Conservation (phyloP, 2,113 vertebrate species). For the Gymnocephalus cernua region DNA sequence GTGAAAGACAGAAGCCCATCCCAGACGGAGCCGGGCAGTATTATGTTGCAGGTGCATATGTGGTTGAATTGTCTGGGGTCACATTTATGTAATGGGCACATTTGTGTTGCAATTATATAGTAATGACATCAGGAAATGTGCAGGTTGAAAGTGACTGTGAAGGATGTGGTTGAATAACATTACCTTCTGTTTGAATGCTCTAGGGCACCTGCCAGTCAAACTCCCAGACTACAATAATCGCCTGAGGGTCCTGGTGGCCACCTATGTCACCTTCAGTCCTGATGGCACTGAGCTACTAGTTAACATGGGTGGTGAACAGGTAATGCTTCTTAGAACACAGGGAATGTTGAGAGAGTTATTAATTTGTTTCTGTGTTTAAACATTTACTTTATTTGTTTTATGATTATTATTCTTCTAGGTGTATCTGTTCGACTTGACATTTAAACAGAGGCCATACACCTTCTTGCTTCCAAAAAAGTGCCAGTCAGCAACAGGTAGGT, state of each 20-base stretch:
- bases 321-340: slow-evolving; percentile 58
- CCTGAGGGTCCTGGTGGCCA: slow-evolving; percentile 95
- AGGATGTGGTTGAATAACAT: slow-evolving; percentile 1
- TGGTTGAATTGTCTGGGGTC: not conserved
- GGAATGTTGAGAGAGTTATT: not conserved
- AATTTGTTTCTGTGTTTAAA: not conserved
- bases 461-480: slow-evolving; percentile 95
- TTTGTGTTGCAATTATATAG: not conserved
- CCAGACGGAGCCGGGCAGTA: slow-evolving; percentile 97
- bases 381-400: not conserved
- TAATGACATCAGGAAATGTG: not conserved
- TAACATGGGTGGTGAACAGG: slow-evolving; percentile 99
- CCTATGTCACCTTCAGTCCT: slow-evolving; percentile 98
- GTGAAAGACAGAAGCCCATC: slow-evolving; percentile 93
- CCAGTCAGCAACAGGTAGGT: slow-evolving; percentile 88
- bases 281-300: slow-evolving; percentile 97
- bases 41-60: slow-evolving; percentile 94
- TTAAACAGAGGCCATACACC: slow-evolving; percentile 95
- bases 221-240: slow-evolving; percentile 96
- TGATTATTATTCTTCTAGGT: slow-evolving; percentile 83
- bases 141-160: not conserved
- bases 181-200: slow-evolving; percentile 19
- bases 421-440: slow-evolving; percentile 97
- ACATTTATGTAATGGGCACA: not conserved
- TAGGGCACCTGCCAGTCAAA: slow-evolving; percentile 96